These are phyloP conservation scores for Morone saxatilis DNA, from an alignment of 2,113 vertebrate genomes.

Conservation along the genomic window DNA sequence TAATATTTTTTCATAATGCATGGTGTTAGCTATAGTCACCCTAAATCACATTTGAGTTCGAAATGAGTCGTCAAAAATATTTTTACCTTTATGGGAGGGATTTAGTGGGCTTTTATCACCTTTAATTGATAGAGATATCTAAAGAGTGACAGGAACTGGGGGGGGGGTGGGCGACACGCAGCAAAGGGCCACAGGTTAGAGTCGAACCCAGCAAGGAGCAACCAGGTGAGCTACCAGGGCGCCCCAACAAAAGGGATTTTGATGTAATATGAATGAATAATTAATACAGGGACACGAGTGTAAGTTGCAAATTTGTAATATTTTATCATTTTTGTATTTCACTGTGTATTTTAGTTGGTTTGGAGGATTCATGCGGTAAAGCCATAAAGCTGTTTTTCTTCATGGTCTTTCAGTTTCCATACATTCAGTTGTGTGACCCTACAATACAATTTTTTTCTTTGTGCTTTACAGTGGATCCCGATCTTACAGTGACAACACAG, in stretches of 20 bases:
- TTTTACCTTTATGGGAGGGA: neutral
- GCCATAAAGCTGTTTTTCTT: constrained; percentile 19
- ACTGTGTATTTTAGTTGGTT: neutral
- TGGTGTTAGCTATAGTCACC: neutral
- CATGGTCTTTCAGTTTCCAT: constrained; percentile 27
- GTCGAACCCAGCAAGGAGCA: too few relatives aligned
- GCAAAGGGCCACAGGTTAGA: too few relatives aligned
- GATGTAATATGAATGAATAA: neutral
- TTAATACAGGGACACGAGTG: neutral
- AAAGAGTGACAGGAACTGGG: too few relatives aligned
- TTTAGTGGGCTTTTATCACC: too few relatives aligned
- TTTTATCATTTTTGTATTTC: neutral
- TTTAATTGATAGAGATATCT: too few relatives aligned
- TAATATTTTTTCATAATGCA: neutral
- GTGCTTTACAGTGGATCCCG: constrained; percentile 37
- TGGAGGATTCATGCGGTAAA: neutral
- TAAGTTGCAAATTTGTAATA: neutral
- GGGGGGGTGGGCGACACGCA: too few relatives aligned
- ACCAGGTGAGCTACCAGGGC: too few relatives aligned
- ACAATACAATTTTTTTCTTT: constrained; percentile 24
- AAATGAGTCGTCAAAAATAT: neutral
- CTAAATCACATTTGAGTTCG: neutral
- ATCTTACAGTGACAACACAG: constrained; percentile 56
- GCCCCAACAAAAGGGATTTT: too few relatives aligned
- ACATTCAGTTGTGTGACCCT: constrained; percentile 47